Conservation (phyloP, 2,113 vertebrate species). For the Entelurus aequoreus region DNA sequence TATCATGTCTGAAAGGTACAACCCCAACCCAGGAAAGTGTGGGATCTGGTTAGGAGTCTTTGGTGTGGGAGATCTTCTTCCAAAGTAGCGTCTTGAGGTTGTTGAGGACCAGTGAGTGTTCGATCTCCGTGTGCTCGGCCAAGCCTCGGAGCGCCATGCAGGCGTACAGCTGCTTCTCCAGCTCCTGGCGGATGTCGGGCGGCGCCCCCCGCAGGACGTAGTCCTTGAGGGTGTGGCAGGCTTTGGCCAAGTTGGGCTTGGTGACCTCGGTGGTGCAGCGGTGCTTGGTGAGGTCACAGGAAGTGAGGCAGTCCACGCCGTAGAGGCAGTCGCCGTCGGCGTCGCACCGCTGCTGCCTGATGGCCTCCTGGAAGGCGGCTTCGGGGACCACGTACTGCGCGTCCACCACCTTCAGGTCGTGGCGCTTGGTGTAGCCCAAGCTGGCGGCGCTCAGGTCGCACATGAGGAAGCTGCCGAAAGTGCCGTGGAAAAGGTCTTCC, state of each 20-base stretch:
- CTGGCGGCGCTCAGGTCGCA: slow-evolving; percentile 86
- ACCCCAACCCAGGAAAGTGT: neutral
- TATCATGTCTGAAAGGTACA: no score
- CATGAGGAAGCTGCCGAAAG: slow-evolving; percentile 95
- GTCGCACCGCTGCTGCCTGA: slow-evolving; percentile 85
- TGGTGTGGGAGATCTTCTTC: slow-evolving; percentile 98
- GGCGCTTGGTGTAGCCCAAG: slow-evolving; percentile 90
- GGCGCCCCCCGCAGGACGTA: slow-evolving; percentile 89
- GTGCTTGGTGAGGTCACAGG: slow-evolving; percentile 91
- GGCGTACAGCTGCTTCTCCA: slow-evolving; percentile 94
- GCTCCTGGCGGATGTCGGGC: slow-evolving; percentile 83
- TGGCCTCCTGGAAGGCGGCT: slow-evolving; percentile 79
- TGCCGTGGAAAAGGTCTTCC: slow-evolving; percentile 95
- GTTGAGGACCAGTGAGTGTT: slow-evolving; percentile 95
- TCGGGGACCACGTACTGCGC: slow-evolving; percentile 90
- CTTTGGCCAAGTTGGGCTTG: slow-evolving; percentile 93
- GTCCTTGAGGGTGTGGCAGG: slow-evolving; percentile 87
- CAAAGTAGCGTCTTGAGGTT: slow-evolving; percentile 94
- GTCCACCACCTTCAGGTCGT: slow-evolving; percentile 92
- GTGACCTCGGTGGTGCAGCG: slow-evolving; percentile 87
- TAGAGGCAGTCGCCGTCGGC: slow-evolving; percentile 86
- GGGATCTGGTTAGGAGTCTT: slow-evolving; percentile 78
- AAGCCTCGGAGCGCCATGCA: slow-evolving; percentile 89
- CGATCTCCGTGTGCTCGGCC: slow-evolving; percentile 94
- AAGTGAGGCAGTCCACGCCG: slow-evolving; percentile 85